Percentiles rank a stretch among this genome's conserved stretches.
These are phyloP conservation scores for Malurus melanocephalus DNA, from an alignment of 2,113 vertebrate species.

Conservation along the genomic window DNA sequence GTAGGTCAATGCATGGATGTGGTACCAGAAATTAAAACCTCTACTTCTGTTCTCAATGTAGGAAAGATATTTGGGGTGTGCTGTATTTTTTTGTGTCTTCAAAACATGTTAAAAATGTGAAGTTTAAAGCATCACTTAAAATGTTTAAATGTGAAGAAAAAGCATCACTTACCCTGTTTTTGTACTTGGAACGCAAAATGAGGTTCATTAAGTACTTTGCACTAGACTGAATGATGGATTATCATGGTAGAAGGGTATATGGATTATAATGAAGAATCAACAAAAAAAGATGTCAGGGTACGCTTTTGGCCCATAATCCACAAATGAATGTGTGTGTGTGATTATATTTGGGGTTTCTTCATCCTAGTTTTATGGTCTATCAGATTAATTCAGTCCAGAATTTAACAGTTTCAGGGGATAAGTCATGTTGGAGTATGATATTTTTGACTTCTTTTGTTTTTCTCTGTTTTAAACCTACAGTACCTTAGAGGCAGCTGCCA, in stretches of 20 bases:
- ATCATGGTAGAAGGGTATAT: neutral
- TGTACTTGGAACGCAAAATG: neutral
- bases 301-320: constrained; percentile 8
- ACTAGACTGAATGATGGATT: neutral
- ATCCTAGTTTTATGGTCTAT: neutral
- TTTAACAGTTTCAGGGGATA: neutral
- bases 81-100: neutral
- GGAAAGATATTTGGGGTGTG: neutral
- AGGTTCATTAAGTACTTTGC: neutral
- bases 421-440: neutral
- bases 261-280: too few relatives aligned
- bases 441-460: neutral
- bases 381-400: neutral
- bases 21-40: neutral
- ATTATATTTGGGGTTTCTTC: constrained; percentile 13
- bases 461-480: neutral
- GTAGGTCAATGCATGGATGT: accelerated
- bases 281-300: neutral
- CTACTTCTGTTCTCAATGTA: neutral
- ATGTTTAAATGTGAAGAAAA: too few relatives aligned
- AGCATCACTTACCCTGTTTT: neutral
- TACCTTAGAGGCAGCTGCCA: neutral
- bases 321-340: neutral
- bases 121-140: neutral
- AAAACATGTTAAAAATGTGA: neutral